These are phyloP conservation scores for Avahi laniger DNA, from an alignment of 2,797 vertebrate genomes.

Conservation along the genomic window DNA sequence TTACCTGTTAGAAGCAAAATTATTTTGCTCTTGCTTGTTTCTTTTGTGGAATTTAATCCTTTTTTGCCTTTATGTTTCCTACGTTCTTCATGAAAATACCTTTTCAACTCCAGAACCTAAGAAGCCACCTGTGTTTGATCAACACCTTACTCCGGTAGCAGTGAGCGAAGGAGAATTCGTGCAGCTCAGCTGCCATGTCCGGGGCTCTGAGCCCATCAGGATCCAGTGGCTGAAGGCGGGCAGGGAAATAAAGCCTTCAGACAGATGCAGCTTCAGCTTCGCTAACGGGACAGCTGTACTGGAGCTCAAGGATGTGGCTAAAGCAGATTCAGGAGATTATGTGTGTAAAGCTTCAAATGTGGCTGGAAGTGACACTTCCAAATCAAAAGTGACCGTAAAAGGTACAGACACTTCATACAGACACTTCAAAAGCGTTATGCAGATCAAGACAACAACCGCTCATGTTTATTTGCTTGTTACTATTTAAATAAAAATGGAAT, in stretches of 20 bases:
- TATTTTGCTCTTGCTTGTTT: background rate
- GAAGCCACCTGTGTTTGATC: slow-evolving; percentile 94
- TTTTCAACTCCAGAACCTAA: slow-evolving; percentile 89
- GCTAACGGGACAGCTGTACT: slow-evolving; percentile 91
- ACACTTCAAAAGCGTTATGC: background rate
- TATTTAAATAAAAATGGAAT: background rate
- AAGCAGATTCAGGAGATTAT: slow-evolving; percentile 93
- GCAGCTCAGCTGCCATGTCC: slow-evolving; percentile 92
- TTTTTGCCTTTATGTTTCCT: slow-evolving; percentile 39
- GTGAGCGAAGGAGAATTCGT: slow-evolving; percentile 90
- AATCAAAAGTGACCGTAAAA: slow-evolving; percentile 94
- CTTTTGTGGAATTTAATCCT: slow-evolving; percentile 12
- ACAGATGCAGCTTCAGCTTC: slow-evolving; percentile 92
- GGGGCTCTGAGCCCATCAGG: slow-evolving; percentile 92
- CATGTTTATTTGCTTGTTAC: background rate
- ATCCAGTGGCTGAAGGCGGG: slow-evolving; percentile 97
- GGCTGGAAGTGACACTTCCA: slow-evolving; percentile 93
- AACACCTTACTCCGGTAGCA: slow-evolving; percentile 90
- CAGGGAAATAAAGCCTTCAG: slow-evolving; percentile 90
- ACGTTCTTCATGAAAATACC: slow-evolving; percentile 59
- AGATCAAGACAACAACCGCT: background rate
- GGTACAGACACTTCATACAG: slow-evolving; percentile 89
- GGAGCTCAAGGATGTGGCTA: slow-evolving; percentile 88
- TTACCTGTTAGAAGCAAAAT: background rate
- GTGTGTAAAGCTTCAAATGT: slow-evolving; percentile 96